Percentiles rank a stretch among this genome's conserved stretches.
Conservation (phyloP, 2,888 invertebrate species). For the Drosophila lacicola region DNA sequence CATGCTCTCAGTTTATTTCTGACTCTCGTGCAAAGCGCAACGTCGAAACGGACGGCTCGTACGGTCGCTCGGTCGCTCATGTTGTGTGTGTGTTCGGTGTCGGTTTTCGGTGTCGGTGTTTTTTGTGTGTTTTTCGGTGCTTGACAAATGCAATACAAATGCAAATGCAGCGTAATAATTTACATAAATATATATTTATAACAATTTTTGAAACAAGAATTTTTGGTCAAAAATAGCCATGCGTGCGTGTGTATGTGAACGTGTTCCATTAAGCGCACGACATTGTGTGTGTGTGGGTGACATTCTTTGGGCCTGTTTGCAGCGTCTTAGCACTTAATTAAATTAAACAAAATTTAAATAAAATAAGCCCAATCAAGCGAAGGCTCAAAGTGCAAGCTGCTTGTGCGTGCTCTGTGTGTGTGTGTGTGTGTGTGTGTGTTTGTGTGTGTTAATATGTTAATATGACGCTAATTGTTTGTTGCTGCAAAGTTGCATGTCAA, state of each 20-base stretch:
- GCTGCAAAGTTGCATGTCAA: slow-evolving; percentile 9
- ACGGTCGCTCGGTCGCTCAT: slow-evolving; percentile 54
- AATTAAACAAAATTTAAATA: slow-evolving; percentile 54
- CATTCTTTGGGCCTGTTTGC: slow-evolving; percentile 32
- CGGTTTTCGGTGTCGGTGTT: slow-evolving; percentile 56
- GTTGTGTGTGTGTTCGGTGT: slow-evolving; percentile 57
- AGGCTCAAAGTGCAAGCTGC: slow-evolving; percentile 43
- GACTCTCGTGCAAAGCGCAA: slow-evolving; percentile 82
- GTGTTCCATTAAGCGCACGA: slow-evolving; percentile 2
- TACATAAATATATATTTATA: slow-evolving; percentile 35
- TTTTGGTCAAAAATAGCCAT: slow-evolving; percentile 48
- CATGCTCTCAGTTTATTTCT: slow-evolving; percentile 81
- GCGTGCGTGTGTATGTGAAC: slow-evolving; percentile 19
- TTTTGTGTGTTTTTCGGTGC: slow-evolving; percentile 42
- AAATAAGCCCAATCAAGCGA: slow-evolving; percentile 34
- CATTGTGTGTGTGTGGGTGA: slow-evolving; percentile 38
- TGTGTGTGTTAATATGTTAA: slow-evolving; percentile 11
- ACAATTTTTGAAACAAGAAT: slow-evolving; percentile 33
- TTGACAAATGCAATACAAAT: slow-evolving; percentile 55
- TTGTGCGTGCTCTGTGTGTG: slow-evolving; percentile 1
- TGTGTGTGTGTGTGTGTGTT: not conserved
- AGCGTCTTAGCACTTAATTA: slow-evolving; percentile 49
- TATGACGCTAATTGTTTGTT: slow-evolving; percentile 26
- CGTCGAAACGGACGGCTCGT: slow-evolving; percentile 70
- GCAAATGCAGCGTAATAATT: slow-evolving; percentile 53